These are phyloP conservation scores for Clepsis dumicolana DNA, from an alignment of 2,888 invertebrate species.

Conservation along the genomic window DNA sequence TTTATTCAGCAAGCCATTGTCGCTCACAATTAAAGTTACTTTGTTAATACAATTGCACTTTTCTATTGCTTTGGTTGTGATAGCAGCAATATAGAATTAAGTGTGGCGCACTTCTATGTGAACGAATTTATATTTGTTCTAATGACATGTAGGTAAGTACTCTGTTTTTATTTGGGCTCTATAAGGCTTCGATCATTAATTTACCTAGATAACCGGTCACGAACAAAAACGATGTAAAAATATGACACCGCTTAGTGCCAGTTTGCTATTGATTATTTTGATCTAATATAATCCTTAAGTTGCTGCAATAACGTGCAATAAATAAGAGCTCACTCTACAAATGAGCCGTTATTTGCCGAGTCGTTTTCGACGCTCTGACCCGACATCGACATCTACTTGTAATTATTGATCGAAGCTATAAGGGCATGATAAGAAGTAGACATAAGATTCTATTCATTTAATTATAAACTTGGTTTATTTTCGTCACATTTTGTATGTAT, in stretches of 20 bases:
- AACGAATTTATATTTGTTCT: slow-evolving; percentile 34
- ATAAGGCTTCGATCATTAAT: too few relatives aligned
- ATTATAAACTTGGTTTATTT: slow-evolving; percentile 17
- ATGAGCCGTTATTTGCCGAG: too few relatives aligned
- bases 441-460: slow-evolving; percentile 26
- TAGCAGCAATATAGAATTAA: slow-evolving; percentile 28
- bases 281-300: too few relatives aligned
- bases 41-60: neutral
- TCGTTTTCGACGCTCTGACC: too few relatives aligned
- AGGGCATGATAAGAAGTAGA: slow-evolving; percentile 19
- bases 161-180: slow-evolving; percentile 29
- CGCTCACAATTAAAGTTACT: neutral
- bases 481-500: slow-evolving; percentile 15
- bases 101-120: neutral
- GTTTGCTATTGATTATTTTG: too few relatives aligned
- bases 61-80: slow-evolving; percentile 38
- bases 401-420: too few relatives aligned
- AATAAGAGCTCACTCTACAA: too few relatives aligned
- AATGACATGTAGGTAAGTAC: slow-evolving; percentile 31
- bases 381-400: too few relatives aligned
- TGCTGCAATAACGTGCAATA: too few relatives aligned
- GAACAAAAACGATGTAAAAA: too few relatives aligned
- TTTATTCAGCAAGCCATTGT: neutral
- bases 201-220: too few relatives aligned
- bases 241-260: too few relatives aligned